phyloP scores from a whole-genome alignment of 2,888 invertebrate species.

The Arenicola marina region DNA sequence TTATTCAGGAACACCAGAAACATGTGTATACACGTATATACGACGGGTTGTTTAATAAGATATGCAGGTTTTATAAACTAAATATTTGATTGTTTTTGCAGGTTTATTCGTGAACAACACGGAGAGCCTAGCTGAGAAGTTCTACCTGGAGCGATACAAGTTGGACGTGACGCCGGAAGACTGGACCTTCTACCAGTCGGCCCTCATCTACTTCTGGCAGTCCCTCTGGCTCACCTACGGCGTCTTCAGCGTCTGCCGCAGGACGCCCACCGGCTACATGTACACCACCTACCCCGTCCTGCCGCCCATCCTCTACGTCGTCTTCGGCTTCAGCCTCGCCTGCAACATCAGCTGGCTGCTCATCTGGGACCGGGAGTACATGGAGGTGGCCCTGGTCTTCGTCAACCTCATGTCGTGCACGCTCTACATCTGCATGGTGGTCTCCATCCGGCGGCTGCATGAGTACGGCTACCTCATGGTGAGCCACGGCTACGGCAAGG shows the following conservation, averaged over 20 bases:
- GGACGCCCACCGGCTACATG: slow-evolving; percentile 37
- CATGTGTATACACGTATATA: too few relatives aligned
- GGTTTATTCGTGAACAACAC: slow-evolving; percentile 43
- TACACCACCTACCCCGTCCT: slow-evolving; percentile 46
- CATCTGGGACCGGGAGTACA: slow-evolving; percentile 44
- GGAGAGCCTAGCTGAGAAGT: slow-evolving; percentile 44
- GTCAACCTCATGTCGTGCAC: slow-evolving; percentile 32
- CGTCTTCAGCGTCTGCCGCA: slow-evolving; percentile 41
- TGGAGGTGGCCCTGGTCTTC: slow-evolving; percentile 35
- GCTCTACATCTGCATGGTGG: slow-evolving; percentile 40
- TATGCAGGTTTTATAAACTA: too few relatives aligned
- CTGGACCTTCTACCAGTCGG: slow-evolving; percentile 52
- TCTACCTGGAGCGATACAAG: slow-evolving; percentile 30
- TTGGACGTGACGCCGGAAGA: slow-evolving; percentile 50
- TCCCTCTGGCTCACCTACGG: slow-evolving; percentile 47
- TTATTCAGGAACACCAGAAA: too few relatives aligned
- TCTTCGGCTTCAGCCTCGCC: slow-evolving; percentile 38
- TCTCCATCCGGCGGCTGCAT: slow-evolving; percentile 40
- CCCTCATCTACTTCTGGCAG: slow-evolving; percentile 50
- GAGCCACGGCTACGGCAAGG: slow-evolving; percentile 15
- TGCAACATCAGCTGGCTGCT: slow-evolving; percentile 50
- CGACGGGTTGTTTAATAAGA: too few relatives aligned
- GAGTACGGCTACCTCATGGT: slow-evolving; percentile 32
- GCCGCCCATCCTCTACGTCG: slow-evolving; percentile 39
- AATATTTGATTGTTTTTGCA: too few relatives aligned